Evolutionary conservation across 2,797 vertebrate species (phyloP).

Genomic region (Lagodon rhomboides): DNA sequence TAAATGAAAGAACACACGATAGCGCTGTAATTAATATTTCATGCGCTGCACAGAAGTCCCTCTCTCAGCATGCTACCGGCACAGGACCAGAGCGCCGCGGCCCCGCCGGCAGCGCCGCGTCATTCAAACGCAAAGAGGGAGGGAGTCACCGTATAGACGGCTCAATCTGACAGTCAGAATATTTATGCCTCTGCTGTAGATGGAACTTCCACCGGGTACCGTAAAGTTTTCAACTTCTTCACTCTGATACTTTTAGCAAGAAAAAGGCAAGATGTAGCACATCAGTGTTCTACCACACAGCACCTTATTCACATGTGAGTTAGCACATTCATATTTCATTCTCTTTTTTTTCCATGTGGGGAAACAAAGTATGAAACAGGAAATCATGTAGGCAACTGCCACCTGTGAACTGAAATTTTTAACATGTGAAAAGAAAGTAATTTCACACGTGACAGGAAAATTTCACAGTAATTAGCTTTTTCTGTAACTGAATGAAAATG

Average conservation of each 20-base stretch:
- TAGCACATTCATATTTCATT: no score
- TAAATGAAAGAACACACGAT: conserved; percentile 70
- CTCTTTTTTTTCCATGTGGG: no score
- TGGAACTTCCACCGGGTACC: conserved; percentile 20
- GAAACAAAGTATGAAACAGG: no score
- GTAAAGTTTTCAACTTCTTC: conserved; percentile 18
- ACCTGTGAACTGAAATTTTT: no score
- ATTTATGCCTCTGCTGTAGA: conserved; percentile 27
- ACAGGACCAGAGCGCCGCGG: conserved; percentile 40
- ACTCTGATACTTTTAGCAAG: background rate
- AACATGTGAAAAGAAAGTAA: no score
- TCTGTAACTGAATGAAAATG: no score
- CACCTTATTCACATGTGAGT: no score
- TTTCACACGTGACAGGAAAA: no score
- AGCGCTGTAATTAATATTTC: conserved; percentile 71
- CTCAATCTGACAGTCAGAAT: conserved; percentile 48
- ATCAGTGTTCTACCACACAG: background rate
- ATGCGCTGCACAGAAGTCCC: conserved; percentile 51
- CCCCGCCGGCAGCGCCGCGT: conserved; percentile 55
- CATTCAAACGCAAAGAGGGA: conserved; percentile 42
- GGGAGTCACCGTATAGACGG: conserved; percentile 19
- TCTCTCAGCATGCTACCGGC: conserved; percentile 58
- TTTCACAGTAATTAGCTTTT: no score
- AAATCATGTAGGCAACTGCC: no score
- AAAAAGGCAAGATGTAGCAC: background rate